phyloP scores from a whole-genome alignment of 2,888 invertebrate species.

The Chymomyza fuscimana region DNA sequence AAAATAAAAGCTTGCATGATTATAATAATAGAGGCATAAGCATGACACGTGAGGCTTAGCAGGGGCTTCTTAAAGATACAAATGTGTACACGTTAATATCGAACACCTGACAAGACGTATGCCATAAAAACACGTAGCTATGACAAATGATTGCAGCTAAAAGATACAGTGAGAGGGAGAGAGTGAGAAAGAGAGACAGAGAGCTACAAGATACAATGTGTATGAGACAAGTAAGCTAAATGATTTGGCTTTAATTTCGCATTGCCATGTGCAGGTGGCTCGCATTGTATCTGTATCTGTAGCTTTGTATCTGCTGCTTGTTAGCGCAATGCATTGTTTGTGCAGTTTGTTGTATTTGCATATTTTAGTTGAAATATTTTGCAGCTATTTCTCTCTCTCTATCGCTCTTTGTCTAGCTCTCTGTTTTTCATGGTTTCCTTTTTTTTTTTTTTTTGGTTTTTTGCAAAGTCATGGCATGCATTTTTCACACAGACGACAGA shows the following conservation, averaged over 20 bases:
- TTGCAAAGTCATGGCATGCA: constrained; percentile 63
- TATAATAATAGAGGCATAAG: background rate
- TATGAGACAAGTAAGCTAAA: constrained; percentile 1
- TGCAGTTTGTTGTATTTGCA: constrained; percentile 42
- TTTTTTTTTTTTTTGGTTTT: constrained; percentile 52
- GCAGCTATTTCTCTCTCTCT: constrained; percentile 30
- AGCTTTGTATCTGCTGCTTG: background rate
- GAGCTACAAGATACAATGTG: background rate
- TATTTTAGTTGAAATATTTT: constrained; percentile 39
- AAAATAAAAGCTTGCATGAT: background rate
- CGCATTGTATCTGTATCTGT: background rate
- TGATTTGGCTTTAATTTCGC: constrained; percentile 7
- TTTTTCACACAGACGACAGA: constrained; percentile 10
- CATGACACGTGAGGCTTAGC: background rate
- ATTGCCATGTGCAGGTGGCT: background rate
- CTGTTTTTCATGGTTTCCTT: constrained; percentile 48
- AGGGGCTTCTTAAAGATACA: background rate
- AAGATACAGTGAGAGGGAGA: background rate
- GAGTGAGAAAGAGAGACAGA: background rate
- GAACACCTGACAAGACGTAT: constrained; percentile 6
- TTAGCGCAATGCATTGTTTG: constrained; percentile 14
- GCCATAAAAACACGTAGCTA: background rate
- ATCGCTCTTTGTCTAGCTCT: constrained; percentile 13
- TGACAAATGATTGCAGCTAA: background rate
- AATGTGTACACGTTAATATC: background rate